A percentile compares a stretch with the other conserved stretches of the same genome.
Conservation (phyloP, 2,888 invertebrate genomes). For the Scaptomyza flava region DNA sequence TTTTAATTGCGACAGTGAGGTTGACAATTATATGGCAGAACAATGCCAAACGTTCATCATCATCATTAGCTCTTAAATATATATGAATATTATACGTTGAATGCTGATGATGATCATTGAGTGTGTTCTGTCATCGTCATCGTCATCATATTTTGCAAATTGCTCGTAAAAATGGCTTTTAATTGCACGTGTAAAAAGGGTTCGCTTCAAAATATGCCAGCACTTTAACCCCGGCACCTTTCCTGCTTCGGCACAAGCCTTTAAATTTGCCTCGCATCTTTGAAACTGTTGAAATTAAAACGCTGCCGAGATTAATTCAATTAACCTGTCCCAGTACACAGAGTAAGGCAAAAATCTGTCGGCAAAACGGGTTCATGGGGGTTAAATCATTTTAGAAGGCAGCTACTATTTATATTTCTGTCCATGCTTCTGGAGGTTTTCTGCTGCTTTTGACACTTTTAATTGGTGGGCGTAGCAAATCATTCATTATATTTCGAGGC, state of each 20-base stretch:
- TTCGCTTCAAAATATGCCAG: constrained; percentile 48
- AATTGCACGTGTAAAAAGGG: constrained; percentile 76
- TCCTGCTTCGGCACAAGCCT: neutral
- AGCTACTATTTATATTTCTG: constrained; percentile 6
- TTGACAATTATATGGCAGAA: constrained; percentile 55
- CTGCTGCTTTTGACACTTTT: constrained; percentile 72
- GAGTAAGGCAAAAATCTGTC: constrained; percentile 24
- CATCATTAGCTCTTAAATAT: constrained; percentile 1
- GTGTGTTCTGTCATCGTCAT: constrained; percentile 49
- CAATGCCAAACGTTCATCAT: constrained; percentile 51
- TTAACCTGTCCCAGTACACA: constrained; percentile 57
- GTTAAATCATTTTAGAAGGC: constrained; percentile 45
- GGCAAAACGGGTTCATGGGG: constrained; percentile 38
- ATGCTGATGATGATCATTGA: constrained; percentile 29
- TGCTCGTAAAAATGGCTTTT: constrained; percentile 73
- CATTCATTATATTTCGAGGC: constrained; percentile 75
- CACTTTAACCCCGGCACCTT: constrained; percentile 24
- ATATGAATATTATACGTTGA: constrained; percentile 2
- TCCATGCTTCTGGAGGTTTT: constrained; percentile 10
- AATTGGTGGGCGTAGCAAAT: constrained; percentile 76
- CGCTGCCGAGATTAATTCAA: constrained; percentile 71
- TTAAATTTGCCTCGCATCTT: constrained; percentile 14
- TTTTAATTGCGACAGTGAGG: constrained; percentile 34
- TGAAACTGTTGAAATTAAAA: constrained; percentile 61
- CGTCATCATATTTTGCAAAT: constrained; percentile 70